Percentiles rank a stretch among this genome's conserved stretches.
These are phyloP conservation scores for Fundulus diaphanus DNA, from an alignment of 2,797 vertebrate genomes.

Conservation along the genomic window DNA sequence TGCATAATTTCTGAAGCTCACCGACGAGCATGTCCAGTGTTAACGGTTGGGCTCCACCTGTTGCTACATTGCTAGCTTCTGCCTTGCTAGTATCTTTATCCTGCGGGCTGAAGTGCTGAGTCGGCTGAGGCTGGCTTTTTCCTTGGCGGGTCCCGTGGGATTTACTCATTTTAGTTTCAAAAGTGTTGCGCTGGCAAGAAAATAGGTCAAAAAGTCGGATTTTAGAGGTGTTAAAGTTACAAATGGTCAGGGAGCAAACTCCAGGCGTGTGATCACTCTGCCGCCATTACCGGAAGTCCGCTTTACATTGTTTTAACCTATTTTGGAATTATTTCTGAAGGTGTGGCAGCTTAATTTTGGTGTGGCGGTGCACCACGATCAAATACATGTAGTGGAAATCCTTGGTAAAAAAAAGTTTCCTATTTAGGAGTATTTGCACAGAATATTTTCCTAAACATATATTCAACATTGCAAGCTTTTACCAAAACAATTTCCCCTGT, in stretches of 20 bases:
- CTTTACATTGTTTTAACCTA: too few species aligned
- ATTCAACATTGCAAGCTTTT: too few species aligned
- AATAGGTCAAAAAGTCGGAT: background rate
- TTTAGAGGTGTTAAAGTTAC: background rate
- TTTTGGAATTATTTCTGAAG: too few species aligned
- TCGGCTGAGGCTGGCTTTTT: background rate
- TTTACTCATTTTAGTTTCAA: background rate
- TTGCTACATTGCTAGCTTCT: background rate
- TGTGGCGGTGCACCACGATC: too few species aligned
- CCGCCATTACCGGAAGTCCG: background rate
- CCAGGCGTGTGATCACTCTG: background rate
- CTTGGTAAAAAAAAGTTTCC: too few species aligned
- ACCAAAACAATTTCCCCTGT: too few species aligned
- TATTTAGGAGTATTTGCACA: too few species aligned
- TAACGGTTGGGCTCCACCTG: slow-evolving; percentile 1
- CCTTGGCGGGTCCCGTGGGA: background rate
- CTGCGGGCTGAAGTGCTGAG: background rate
- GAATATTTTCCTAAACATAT: too few species aligned
- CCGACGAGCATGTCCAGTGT: background rate
- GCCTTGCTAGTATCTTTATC: background rate
- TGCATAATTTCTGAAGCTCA: background rate
- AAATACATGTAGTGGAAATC: too few species aligned
- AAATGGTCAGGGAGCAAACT: background rate
- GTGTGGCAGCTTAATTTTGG: too few species aligned
- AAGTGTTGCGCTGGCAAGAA: background rate